A percentile compares a stretch with the other conserved stretches of the same genome.
Conservation (phyloP, 2,888 invertebrate species). For the Thecocarcelia acutangulata region DNA sequence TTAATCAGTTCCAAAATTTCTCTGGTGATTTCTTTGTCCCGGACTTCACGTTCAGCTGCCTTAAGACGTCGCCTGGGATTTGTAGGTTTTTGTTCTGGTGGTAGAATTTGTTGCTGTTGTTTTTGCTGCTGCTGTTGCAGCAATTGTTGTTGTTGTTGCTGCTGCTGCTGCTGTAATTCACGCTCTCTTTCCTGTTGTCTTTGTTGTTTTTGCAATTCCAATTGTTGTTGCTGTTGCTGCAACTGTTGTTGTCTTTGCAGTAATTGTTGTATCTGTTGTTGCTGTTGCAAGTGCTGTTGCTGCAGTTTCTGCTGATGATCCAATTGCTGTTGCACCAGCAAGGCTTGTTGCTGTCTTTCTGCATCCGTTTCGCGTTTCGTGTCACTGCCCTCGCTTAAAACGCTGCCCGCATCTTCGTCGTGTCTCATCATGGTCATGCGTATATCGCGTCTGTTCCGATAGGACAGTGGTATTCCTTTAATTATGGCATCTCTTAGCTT, state of each 20-base stretch:
- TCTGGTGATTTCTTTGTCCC: constrained; percentile 79
- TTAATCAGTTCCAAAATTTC: constrained; percentile 80
- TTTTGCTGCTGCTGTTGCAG: constrained; percentile 44
- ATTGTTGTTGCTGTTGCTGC: constrained; percentile 70
- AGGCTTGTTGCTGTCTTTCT: constrained; percentile 55
- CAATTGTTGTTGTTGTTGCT: constrained; percentile 59
- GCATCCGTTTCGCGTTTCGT: constrained; percentile 51
- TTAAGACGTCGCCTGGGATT: constrained; percentile 78
- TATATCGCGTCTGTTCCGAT: constrained; percentile 77
- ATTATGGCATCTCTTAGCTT: constrained; percentile 80
- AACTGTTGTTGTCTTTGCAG: constrained; percentile 67
- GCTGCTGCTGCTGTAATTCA: constrained; percentile 69
- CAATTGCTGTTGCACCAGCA: constrained; percentile 61
- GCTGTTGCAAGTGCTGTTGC: constrained; percentile 70
- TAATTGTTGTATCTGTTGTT: constrained; percentile 69
- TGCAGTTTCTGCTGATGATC: constrained; percentile 69
- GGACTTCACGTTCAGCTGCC: constrained; percentile 78
- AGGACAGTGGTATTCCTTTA: constrained; percentile 80
- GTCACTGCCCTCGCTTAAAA: constrained; percentile 44
- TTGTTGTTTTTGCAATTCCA: constrained; percentile 70
- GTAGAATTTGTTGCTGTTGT: constrained; percentile 23
- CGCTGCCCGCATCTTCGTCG: constrained; percentile 49
- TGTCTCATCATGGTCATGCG: constrained; percentile 59
- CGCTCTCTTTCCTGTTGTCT: constrained; percentile 71
- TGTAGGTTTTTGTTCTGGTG: constrained; percentile 54